Conservation (phyloP, 2,888 invertebrate genomes). For the Auanema freiburgensis region DNA sequence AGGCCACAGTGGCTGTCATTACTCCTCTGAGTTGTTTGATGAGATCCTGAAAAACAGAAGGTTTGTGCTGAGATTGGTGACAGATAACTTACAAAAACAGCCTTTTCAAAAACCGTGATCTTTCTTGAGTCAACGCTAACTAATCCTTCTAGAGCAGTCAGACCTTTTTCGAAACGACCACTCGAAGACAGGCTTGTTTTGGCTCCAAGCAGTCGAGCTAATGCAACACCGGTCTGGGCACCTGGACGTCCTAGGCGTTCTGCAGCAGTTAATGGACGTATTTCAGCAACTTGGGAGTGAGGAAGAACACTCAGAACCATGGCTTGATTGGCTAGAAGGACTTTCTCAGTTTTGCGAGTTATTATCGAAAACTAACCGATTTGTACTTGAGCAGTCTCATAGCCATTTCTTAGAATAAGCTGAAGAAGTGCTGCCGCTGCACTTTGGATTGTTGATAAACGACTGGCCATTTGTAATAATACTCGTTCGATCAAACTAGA, state of each 20-base stretch:
- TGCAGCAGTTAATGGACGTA: slow-evolving; percentile 27
- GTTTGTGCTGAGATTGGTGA: neutral
- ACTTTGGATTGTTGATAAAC: slow-evolving; percentile 55
- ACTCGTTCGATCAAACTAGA: slow-evolving; percentile 55
- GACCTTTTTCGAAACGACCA: slow-evolving; percentile 88
- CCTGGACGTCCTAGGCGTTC: slow-evolving; percentile 48
- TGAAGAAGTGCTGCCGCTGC: slow-evolving; percentile 62
- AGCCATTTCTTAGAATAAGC: slow-evolving; percentile 55
- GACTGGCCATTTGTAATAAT: slow-evolving; percentile 54
- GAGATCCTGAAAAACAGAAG: slow-evolving; percentile 74
- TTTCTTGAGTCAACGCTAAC: slow-evolving; percentile 35
- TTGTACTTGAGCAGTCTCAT: slow-evolving; percentile 47
- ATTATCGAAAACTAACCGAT: slow-evolving; percentile 22
- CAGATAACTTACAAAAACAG: slow-evolving; percentile 38
- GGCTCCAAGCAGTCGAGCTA: slow-evolving; percentile 81
- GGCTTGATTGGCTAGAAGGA: slow-evolving; percentile 25
- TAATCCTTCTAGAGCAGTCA: slow-evolving; percentile 70
- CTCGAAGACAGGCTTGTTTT: slow-evolving; percentile 72
- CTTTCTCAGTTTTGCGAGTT: slow-evolving; percentile 1
- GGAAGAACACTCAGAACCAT: slow-evolving; percentile 36
- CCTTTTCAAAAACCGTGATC: slow-evolving; percentile 49
- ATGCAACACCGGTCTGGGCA: slow-evolving; percentile 85
- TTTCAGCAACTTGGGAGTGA: neutral
- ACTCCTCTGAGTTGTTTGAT: slow-evolving; percentile 90
- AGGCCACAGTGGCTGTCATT: slow-evolving; percentile 88